Evolutionary conservation across 2,888 invertebrate species (phyloP), one percentile per base, ranked within the genome.

Genomic region (Serrognathus titanus): DNA sequence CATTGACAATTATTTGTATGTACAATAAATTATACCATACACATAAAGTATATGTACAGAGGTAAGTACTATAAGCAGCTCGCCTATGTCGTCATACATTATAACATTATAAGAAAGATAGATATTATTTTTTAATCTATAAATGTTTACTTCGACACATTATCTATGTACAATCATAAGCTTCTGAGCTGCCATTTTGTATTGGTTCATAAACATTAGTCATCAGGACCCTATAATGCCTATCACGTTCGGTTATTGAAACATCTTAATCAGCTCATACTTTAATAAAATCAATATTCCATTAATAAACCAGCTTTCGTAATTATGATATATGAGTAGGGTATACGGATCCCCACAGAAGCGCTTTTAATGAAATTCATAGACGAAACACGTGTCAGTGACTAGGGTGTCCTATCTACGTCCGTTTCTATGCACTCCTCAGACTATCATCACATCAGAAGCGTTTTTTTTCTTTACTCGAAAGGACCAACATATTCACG

Each of bases 251-350:
- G 12, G 39, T 12, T n/a, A 37, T 48, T 51, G 53, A 47, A 48
- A 54, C 35, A 48, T 54, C 53, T 48, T 54, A 54, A 54, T 54
- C 53, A 48, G 48, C 40, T 54, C 48, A 54, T 36, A 31, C 16
- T 39, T 50, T 59, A 61, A 62, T 59, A 59, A 61, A 63, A 63
- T 65, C 65, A 59, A 65, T 65, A 63, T 49, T 59, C 63, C 57
- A 62, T 62, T 63, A 61, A 62, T 60, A 61, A 53, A 57, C 57
- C 47, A 55, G 55, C 56, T 53, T 58, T 59, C 62, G 57, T 63
- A 59, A 63, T 63, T 64, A 59, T 61, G 60, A 63, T 57, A 59
- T 57, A 61, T 57, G 54, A 48, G 50, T 38, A 55, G 62, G 62
- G 64, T 56, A 54, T 51, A 47, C 36, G 48, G 40, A 39, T 59